These are phyloP conservation scores for Porites cylindrica DNA, from an alignment of 92 coral and sea anemone genomes.

Conservation along the genomic window DNA sequence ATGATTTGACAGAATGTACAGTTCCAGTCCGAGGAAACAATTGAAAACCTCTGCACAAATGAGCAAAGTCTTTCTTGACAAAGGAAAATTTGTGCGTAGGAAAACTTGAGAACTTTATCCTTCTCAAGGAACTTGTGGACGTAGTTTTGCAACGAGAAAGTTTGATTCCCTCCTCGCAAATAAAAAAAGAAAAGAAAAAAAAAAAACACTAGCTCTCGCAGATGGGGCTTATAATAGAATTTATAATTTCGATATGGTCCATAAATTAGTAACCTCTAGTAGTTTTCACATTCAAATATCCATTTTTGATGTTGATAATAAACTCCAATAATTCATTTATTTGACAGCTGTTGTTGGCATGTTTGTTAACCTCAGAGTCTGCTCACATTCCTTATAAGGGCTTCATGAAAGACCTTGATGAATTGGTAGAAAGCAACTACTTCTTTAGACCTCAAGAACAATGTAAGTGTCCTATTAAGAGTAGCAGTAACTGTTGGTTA, in stretches of 20 bases:
- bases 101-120: too few species aligned
- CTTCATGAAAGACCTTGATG: background rate
- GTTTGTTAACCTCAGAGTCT: background rate
- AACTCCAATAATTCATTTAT: background rate
- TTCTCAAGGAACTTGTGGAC: too few species aligned
- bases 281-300: background rate
- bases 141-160: too few species aligned
- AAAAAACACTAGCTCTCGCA: background rate
- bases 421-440: background rate
- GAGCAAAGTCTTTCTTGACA: too few species aligned
- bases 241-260: background rate
- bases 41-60: too few species aligned
- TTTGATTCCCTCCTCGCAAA: too few species aligned
- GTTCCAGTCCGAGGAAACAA: too few species aligned
- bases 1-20: too few species aligned
- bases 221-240: too few species aligned
- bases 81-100: too few species aligned
- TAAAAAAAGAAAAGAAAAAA: too few species aligned
- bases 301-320: background rate
- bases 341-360: constrained; percentile 4
- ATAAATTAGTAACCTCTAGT: too few species aligned
- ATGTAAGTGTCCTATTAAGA: background rate
- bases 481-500: background rate
- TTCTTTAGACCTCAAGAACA: background rate
- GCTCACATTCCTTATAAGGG: background rate